phyloP scores from a whole-genome alignment of 1,140 invertebrate genomes.

The Aphidius ervi region DNA sequence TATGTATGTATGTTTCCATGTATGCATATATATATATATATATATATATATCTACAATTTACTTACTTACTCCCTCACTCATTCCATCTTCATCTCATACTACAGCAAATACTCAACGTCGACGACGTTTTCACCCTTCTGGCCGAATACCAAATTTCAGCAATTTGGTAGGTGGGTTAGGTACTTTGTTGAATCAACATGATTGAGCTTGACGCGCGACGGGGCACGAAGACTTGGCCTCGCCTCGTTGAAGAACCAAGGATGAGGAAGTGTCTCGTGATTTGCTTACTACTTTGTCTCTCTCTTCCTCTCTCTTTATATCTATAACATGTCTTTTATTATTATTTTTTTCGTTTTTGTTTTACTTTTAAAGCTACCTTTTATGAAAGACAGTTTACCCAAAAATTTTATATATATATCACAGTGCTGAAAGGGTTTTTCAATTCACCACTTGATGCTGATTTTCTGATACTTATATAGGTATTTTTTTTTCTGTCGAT shows the following conservation, averaged over 20 bases:
- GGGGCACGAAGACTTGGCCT: slow-evolving; percentile 23
- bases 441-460: not conserved
- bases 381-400: too few species aligned
- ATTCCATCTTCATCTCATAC: slow-evolving; percentile 5
- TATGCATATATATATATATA: too few species aligned
- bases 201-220: slow-evolving; percentile 52
- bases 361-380: too few species aligned
- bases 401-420: too few species aligned
- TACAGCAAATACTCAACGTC: slow-evolving; percentile 12
- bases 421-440: too few species aligned
- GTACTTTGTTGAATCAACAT: slow-evolving; percentile 57
- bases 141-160: slow-evolving; percentile 55
- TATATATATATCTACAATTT: not conserved
- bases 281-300: slow-evolving; percentile 1
- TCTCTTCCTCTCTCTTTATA: too few species aligned
- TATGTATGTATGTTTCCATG: too few species aligned
- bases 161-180: slow-evolving; percentile 50
- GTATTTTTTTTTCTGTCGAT: too few species aligned
- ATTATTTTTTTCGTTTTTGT: too few species aligned
- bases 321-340: too few species aligned
- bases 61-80: slow-evolving; percentile 11
- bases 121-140: slow-evolving; percentile 33
- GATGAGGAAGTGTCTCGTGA: not conserved
- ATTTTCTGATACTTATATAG: too few species aligned
- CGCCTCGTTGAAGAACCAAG: not conserved